Evolutionary conservation across 2,888 invertebrate genomes (phyloP), one percentile per base, ranked within the genome.

Genomic region (Blomia tropicalis): DNA sequence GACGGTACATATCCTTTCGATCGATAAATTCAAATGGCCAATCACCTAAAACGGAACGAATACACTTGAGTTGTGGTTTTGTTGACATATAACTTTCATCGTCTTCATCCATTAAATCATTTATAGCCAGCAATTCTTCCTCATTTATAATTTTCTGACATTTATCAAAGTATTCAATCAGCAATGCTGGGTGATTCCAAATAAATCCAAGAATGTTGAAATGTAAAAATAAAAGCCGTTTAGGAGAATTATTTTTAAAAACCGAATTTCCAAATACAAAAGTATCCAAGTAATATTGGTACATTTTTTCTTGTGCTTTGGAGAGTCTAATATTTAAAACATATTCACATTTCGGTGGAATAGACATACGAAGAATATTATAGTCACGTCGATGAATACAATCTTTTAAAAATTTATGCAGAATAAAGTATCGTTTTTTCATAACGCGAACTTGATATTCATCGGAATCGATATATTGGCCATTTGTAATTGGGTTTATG

Each of bases 401-500:
- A 7, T 96, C 96, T 66, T 91, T 84, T 19, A 98, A 78, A 36
- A 95, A 75, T 0, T 90, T 91, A 74, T 95, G 95, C 58, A 98
- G 75, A 0, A 98, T 95, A 72, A 98, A 95, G 0, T 95, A 92
- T 62, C 96, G 77, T 71, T 90, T 91, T 59, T 91, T 77, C 91
- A 98, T 96, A 17, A 96, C 77, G 69, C 88, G 81, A 64, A 89
- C 85, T 73, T 98, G 96, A 69, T 87, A 83, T 0, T 88, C 87
- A 0, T 95, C 96, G 19, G 92, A 92, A 74, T 98, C 96, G 43
- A 90, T 85, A 74, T 95, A 96, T 75, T 95, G 93, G 0, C 96
- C 98, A 73, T 96, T 96, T 75, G 90, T 91, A 69, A 98, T 98
- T 0, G 98, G 98, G 17, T 93, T 79, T 73, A 96, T 96, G 73